Evolutionary conservation across 2,113 vertebrate species (phyloP).

Genomic region (Perca fluviatilis): DNA sequence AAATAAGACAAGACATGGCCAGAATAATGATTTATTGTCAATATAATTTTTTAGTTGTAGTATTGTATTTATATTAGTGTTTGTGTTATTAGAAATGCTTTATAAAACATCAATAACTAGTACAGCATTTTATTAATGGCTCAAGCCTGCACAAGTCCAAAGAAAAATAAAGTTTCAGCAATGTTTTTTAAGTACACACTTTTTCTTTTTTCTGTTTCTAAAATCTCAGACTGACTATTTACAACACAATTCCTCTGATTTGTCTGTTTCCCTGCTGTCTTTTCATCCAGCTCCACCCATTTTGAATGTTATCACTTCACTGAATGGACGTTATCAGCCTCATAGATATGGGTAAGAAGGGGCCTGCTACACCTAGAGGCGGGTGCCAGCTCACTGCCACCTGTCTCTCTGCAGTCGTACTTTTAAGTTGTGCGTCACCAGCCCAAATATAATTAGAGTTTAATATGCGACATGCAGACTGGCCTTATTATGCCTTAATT

Average conservation of each 20-base stretch:
- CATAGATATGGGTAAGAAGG: no score
- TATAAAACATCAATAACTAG: not conserved
- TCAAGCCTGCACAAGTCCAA: not conserved
- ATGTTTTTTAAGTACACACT: not conserved
- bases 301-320: no score
- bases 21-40: not conserved
- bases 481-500: slow-evolving; percentile 72
- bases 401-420: slow-evolving; percentile 28
- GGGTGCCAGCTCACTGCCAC: slow-evolving; percentile 17
- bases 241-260: slow-evolving; percentile 23
- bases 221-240: slow-evolving; percentile 14
- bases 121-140: not conserved
- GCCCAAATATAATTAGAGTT: slow-evolving; percentile 70
- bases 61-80: not conserved
- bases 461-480: slow-evolving; percentile 57
- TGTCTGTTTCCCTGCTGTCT: slow-evolving; percentile 1
- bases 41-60: not conserved
- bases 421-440: slow-evolving; percentile 39
- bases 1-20: not conserved
- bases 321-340: no score
- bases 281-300: slow-evolving; percentile 5
- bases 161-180: not conserved
- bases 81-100: not conserved
- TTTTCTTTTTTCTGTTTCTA: not conserved
- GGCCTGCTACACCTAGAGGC: no score